Evolutionary conservation across 2,797 vertebrate genomes (phyloP), one percentile per base, ranked within the genome.

Genomic region (Thamnophis elegans): DNA sequence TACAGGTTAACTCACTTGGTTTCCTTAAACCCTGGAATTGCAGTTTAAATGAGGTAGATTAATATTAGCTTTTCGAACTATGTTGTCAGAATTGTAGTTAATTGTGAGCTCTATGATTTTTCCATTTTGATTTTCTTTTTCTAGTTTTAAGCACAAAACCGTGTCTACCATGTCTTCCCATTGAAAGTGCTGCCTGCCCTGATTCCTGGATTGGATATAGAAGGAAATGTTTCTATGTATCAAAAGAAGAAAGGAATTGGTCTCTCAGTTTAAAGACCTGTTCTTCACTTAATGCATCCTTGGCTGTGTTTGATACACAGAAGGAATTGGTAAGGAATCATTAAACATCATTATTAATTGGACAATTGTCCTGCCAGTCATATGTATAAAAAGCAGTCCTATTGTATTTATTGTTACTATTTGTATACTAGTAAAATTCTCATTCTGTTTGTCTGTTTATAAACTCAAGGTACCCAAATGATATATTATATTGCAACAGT

Each of bases 211-310:
- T 93, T 62, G 92, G 92, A 32, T 93, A 93, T 47, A 25, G 2
- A 47, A 47, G 89, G 54, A 93, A 93, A 82, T 93, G 92, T 51
- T 93, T 90, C 65, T 88, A 82, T 60, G 4, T 0, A n/a, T 93
- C 92, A 5, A 85, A 59, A 62, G n/a, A 82, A 2, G 60, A 90
- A 82, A 78, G 6, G 14, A 54, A 91, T n/a, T 93, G 92, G 92
- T 7, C 7, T 26, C 26, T 9, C 89, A 91, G 92, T 60, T 56
- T 42, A 73, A 54, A 2, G 0, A 60, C 3, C 1, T 93, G 92
- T 32, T 90, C 56, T 25, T 26, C 10, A 60, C 28, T 88, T 54
- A 56, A 51, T 55, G 65, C 89, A 26, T 54, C 65, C 9, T 88
- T 93, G 85, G 85, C 92, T 60, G 32, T 82, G 47, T 42, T 93